Base-by-base conservation (phyloP, 2,797 vertebrate genomes). In the Oreortyx pictus region DNA sequence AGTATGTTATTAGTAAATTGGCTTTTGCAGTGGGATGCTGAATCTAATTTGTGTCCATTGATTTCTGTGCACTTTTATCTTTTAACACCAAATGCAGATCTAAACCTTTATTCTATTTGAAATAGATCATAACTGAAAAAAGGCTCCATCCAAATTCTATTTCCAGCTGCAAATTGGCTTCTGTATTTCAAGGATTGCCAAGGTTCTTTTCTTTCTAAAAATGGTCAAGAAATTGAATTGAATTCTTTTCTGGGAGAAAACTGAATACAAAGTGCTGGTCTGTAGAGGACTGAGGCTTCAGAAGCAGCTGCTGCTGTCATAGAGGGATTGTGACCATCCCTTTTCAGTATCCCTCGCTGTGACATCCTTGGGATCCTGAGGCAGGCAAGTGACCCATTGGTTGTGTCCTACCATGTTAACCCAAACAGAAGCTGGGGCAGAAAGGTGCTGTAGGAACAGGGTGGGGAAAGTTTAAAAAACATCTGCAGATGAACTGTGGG, bases 251-350 rank as follows among this genome's bases (percentile, higher is more conserved):
- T 95, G 61, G 68, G 65, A 39, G 88, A 71, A 70, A 88, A 66
- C 1, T 86, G 80, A 62, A 82, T 50, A 27, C 49, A 66, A 67
- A 88, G 37, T 82, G 81, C 74, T 71, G 14, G 56, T 87, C 41
- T 50, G 16, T 54, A 70, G 76, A 72, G 44, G 44, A 74, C 70
- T 46, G 68, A 90, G 76, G 71, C n/a, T 86, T 74, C 92, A 72
- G 90, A 64, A 95, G 86, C 93, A 94, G 72, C 94, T 95, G 94
- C 91, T 95, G 73, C 92, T 95, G 91, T 93, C 67, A 4, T 74
- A 66, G 64, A 64, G 75, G 84, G 52, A 44, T 66, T 70, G 67
- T 88, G 87, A 79, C 68, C 3, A 5, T 90, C 44, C 68, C 59
- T 84, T 91, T 91, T 60, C 66, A 62, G 33, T 67, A 31, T 57